Percentiles rank a stretch among this genome's conserved stretches.
phyloP scores from a whole-genome alignment of 2,888 invertebrate species.

The Drosophila fulvimacula region DNA sequence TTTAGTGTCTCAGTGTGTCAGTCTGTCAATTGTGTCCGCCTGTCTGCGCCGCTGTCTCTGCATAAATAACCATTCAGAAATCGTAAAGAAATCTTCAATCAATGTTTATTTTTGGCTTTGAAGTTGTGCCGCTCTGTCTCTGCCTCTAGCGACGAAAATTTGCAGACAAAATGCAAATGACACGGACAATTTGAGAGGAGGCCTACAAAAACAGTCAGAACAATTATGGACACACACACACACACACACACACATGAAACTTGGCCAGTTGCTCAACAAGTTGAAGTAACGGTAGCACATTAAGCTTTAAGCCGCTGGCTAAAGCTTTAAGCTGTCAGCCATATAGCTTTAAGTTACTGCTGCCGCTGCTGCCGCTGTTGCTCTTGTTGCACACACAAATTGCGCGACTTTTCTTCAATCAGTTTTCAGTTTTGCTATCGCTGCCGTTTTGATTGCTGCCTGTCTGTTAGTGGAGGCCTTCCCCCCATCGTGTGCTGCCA shows the following conservation, averaged over 20 bases:
- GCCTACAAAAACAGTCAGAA: constrained; percentile 53
- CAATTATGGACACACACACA: constrained; percentile 48
- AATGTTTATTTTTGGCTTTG: constrained; percentile 76
- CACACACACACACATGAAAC: constrained; percentile 8
- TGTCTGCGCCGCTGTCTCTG: constrained; percentile 65
- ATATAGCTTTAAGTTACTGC: not conserved
- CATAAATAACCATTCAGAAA: constrained; percentile 82
- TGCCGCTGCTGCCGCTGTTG: not conserved
- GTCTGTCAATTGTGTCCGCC: constrained; percentile 74
- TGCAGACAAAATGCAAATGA: constrained; percentile 80
- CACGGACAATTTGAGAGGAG: constrained; percentile 67
- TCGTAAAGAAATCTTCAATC: constrained; percentile 82
- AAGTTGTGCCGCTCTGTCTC: constrained; percentile 59
- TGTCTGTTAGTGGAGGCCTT: constrained; percentile 40
- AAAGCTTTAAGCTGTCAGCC: constrained; percentile 16
- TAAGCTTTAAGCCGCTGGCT: constrained; percentile 7
- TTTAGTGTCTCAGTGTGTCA: constrained; percentile 81
- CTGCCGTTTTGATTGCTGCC: constrained; percentile 61
- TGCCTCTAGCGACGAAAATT: constrained; percentile 74
- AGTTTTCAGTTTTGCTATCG: constrained; percentile 54
- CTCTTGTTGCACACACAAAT: constrained; percentile 4
- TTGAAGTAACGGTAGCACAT: constrained; percentile 52
- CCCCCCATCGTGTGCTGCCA: constrained; percentile 44
- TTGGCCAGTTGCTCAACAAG: constrained; percentile 33
- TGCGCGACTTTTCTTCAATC: constrained; percentile 44